Base-by-base conservation (phyloP, 2,113 vertebrate species). In the Malurus cyaneus region DNA sequence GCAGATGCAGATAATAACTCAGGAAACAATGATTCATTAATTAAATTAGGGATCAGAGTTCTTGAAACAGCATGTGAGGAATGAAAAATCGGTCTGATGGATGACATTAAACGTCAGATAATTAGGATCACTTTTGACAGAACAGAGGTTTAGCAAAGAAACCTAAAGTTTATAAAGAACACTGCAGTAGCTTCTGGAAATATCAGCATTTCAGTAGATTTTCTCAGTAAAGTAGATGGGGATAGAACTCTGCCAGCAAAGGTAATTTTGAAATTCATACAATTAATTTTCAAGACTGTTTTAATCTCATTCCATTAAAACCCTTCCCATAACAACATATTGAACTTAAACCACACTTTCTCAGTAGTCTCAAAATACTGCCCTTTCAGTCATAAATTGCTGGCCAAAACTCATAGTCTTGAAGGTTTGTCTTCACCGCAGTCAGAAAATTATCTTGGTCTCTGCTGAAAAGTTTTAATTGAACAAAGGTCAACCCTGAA, bases 1-100 rank as follows among this genome's bases (percentile, higher is more conserved):
- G 67, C 18, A 92, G 67, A 93, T 78, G 67, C 34, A 85, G 81
- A 31, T 90, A 79, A 36, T 80, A 92, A 65, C 41, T 93, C 62
- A 31, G 81, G 66, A 78, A 93, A 92, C 53, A 96, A 86, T 94
- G 87, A 96, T 89, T 95, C 91, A 95, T 93, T 96, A 95, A 97
- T 94, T 93, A 90, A 95, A 95, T 93, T 88, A 92, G 39, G 67
- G 62, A 97, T 88, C 89, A 86, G 44, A 89, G 85, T 83, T 96
- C 87, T 96, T 86, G 82, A 96, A 97, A 82, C 29, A 90, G 76
- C 66, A 60, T 84, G 85, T 64, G 65, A 94, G 54, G 76, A 94
- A 94, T 50, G 56, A 94, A 94, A 91, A 96, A 62, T 49, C 36
- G 79, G 85, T 92, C 85, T 96, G 79, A 95, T 70, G 64, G 83